Percentiles rank a stretch among this genome's conserved stretches.
These are phyloP conservation scores for Onychostoma macrolepis DNA, from an alignment of 2,113 vertebrate species.

Conservation along the genomic window DNA sequence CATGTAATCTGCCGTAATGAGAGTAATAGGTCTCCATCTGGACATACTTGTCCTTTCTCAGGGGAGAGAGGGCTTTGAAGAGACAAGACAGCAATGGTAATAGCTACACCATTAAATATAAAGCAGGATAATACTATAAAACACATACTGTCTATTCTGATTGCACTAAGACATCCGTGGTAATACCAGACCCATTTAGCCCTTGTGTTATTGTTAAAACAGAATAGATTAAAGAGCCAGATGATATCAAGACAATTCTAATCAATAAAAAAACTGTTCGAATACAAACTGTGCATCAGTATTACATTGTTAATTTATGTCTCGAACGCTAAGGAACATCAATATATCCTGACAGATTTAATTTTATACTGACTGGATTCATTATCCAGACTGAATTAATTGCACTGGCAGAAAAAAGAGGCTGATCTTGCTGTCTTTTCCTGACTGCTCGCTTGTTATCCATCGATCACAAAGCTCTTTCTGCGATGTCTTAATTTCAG, in stretches of 20 bases:
- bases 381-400: slow-evolving; percentile 21
- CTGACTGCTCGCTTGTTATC: slow-evolving; percentile 17
- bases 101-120: slow-evolving; percentile 3
- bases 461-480: slow-evolving; percentile 29
- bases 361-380: slow-evolving; percentile 24
- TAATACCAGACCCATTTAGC: slow-evolving; percentile 1
- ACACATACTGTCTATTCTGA: neutral
- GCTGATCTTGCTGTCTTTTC: slow-evolving; percentile 14
- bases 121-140: neutral
- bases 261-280: slow-evolving; percentile 4
- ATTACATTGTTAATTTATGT: slow-evolving; percentile 15
- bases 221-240: slow-evolving; percentile 8
- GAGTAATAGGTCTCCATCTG: slow-evolving; percentile 34
- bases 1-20: slow-evolving; percentile 29
- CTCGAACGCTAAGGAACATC: neutral
- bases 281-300: slow-evolving; percentile 9
- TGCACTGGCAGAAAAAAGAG: slow-evolving; percentile 5
- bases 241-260: neutral
- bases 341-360: slow-evolving; percentile 26
- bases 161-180: neutral
- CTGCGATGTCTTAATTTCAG: slow-evolving; percentile 9
- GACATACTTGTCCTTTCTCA: slow-evolving; percentile 13
- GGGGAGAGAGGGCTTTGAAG: neutral
- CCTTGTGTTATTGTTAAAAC: neutral
- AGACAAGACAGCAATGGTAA: slow-evolving; percentile 14